Percentiles rank a stretch among this genome's conserved stretches.
Conservation (phyloP, 2,888 invertebrate genomes). For the Adelognathus sp. region DNA sequence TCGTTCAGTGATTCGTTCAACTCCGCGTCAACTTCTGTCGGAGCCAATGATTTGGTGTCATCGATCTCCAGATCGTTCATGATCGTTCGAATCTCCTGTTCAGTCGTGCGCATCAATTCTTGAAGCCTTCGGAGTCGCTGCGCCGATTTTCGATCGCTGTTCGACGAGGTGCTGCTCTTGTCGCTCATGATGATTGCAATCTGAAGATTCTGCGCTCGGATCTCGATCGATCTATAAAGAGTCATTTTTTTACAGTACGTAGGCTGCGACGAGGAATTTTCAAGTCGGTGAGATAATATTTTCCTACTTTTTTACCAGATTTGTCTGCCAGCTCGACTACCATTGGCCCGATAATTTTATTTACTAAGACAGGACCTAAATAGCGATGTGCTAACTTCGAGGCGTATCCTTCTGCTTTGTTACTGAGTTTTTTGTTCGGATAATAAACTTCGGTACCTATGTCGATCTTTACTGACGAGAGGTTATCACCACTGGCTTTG, state of each 20-base stretch:
- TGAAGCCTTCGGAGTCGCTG: background rate
- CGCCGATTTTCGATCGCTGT: background rate
- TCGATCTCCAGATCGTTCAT: background rate
- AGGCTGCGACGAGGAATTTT: slow-evolving; percentile 37
- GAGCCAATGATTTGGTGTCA: background rate
- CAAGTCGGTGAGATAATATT: slow-evolving; percentile 40
- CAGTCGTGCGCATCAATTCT: background rate
- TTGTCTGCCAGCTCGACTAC: slow-evolving; percentile 37
- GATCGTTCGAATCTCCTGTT: background rate
- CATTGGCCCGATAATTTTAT: slow-evolving; percentile 39
- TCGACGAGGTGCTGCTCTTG: background rate
- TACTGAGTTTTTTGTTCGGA: slow-evolving; percentile 8
- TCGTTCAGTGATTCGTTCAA: too few species aligned
- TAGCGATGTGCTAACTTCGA: slow-evolving; percentile 13
- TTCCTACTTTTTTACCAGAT: slow-evolving; percentile 27
- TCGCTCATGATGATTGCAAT: background rate
- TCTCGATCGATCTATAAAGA: background rate
- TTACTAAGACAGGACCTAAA: slow-evolving; percentile 23
- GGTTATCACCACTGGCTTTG: background rate
- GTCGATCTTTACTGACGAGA: slow-evolving; percentile 13
- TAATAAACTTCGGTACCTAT: slow-evolving; percentile 15
- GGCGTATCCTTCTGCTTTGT: background rate
- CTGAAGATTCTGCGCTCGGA: background rate
- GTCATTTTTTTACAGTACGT: background rate
- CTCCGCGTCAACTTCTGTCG: background rate